Conservation (phyloP, 2,888 invertebrate genomes). For the Alsophila aescularia region DNA sequence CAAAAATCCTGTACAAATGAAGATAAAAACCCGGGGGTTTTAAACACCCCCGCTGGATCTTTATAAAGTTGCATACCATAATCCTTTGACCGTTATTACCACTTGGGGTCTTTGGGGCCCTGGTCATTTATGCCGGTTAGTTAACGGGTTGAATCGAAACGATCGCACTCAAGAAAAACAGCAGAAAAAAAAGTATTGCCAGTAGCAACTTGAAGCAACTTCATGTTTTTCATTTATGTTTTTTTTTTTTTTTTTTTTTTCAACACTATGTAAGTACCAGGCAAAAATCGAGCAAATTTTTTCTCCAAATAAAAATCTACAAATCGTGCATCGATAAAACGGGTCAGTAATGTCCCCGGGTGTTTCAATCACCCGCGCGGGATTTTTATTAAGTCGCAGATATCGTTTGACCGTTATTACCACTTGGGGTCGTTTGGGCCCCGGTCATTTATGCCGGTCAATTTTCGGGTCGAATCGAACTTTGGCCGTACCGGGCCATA, state of each 20-base stretch:
- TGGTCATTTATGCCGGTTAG: conserved; percentile 63
- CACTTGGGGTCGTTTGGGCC: conserved; percentile 43
- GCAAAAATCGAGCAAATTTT: not conserved
- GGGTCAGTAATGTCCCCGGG: conserved; percentile 30
- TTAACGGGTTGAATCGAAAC: conserved; percentile 65
- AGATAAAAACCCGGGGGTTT: conserved; percentile 39
- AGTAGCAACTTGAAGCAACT: too few species aligned
- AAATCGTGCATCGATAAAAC: conserved; percentile 28
- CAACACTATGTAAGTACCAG: too few species aligned
- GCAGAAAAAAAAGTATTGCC: too few species aligned
- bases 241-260: too few species aligned
- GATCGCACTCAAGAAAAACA: too few species aligned
- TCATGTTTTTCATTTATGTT: too few species aligned
- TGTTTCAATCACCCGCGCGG: conserved; percentile 42
- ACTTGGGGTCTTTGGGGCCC: conserved; percentile 43
- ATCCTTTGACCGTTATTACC: conserved; percentile 63
- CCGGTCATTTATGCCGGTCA: conserved; percentile 62
- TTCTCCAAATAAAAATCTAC: conserved; percentile 20
- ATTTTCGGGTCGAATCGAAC: conserved; percentile 65
- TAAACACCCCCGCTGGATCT: conserved; percentile 47
- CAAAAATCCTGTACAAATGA: too few species aligned
- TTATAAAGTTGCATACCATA: conserved; percentile 70
- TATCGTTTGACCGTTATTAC: conserved; percentile 64
- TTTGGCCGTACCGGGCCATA: conserved; percentile 34
- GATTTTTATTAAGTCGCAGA: conserved; percentile 68